These are phyloP conservation scores for Pentalonia nigronervosa DNA, from an alignment of 1,140 invertebrate genomes.

Conservation along the genomic window DNA sequence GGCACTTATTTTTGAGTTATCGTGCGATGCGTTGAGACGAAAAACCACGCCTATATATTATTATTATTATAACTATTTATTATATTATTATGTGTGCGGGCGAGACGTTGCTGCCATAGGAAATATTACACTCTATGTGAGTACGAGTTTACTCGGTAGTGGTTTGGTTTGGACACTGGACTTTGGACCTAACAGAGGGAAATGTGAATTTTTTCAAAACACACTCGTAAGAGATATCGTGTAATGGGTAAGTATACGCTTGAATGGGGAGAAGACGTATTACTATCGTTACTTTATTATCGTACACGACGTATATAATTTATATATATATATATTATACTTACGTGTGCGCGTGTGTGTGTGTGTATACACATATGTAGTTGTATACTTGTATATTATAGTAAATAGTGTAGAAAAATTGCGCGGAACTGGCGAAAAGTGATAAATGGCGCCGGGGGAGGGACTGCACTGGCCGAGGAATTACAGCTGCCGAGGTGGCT, in stretches of 20 bases:
- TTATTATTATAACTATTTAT: no score
- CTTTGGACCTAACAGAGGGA: neutral
- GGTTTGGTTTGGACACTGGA: neutral
- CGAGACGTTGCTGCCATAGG: neutral
- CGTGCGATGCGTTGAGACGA: neutral
- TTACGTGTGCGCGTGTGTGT: neutral
- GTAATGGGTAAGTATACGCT: neutral
- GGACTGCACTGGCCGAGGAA: neutral
- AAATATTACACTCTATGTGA: neutral
- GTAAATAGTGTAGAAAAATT: conserved; percentile 21
- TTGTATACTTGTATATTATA: neutral
- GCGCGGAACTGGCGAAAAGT: neutral
- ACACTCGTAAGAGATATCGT: neutral
- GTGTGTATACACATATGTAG: neutral
- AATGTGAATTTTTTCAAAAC: neutral
- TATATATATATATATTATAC: neutral
- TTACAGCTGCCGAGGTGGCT: conserved; percentile 1
- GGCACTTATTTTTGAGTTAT: neutral
- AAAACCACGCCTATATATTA: neutral
- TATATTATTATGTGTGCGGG: neutral
- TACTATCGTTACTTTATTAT: neutral
- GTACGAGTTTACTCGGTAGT: neutral
- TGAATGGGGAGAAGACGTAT: neutral
- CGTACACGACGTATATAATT: neutral
- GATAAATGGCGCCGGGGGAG: conserved; percentile 5